A percentile compares a stretch with the other conserved stretches of the same genome.
Conservation (phyloP, 1,140 invertebrate genomes). For the Papilio machaon region DNA sequence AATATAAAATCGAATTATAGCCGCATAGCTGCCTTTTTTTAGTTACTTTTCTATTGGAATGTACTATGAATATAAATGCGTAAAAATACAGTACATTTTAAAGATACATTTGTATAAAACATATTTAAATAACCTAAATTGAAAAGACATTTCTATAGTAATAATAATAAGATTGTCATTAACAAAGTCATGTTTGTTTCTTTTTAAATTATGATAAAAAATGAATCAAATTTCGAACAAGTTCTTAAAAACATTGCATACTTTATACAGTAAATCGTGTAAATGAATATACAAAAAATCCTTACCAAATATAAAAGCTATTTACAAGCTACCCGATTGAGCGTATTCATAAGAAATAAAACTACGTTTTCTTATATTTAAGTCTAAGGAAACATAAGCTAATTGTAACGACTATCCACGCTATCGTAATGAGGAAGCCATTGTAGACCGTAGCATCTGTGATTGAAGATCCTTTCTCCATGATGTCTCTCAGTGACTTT, state of each 20-base stretch:
- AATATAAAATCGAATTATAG: not conserved
- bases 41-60: no score
- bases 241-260: not conserved
- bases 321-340: constrained; percentile 27
- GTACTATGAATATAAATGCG: no score
- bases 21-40: no score
- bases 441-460: constrained; percentile 82
- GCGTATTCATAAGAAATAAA: constrained; percentile 7
- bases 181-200: no score
- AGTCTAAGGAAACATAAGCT: constrained; percentile 63
- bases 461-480: constrained; percentile 84
- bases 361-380: constrained; percentile 65
- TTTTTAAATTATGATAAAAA: no score
- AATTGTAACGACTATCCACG: constrained; percentile 81
- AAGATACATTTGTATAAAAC: no score
- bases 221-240: no score
- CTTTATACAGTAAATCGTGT: not conserved
- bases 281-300: not conserved
- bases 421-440: constrained; percentile 83
- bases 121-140: no score
- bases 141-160: no score
- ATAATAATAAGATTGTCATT: no score
- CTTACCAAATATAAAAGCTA: constrained; percentile 21
- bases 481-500: constrained; percentile 84
- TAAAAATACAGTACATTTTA: no score